Conservation (phyloP, 2,113 vertebrate species). For the Etheostoma cragini region DNA sequence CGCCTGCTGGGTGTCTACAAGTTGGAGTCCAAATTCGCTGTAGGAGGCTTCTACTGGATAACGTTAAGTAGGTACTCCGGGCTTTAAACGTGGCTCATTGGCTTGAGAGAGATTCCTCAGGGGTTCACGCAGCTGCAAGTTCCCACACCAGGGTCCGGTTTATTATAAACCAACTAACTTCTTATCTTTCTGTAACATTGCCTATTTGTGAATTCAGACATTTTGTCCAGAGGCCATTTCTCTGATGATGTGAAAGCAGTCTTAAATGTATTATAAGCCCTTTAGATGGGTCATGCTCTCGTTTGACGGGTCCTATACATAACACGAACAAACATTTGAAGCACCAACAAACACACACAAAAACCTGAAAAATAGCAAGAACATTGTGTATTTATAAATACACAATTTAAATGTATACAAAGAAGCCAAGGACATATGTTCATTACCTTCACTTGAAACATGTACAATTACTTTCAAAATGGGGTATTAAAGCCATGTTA, state of each 20-base stretch:
- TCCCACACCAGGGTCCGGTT: background rate
- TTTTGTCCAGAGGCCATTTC: background rate
- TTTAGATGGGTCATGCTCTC: too few relatives aligned
- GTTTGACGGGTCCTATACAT: too few relatives aligned
- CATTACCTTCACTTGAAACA: too few relatives aligned
- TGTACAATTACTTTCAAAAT: too few relatives aligned
- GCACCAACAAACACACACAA: too few relatives aligned
- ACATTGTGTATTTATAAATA: too few relatives aligned
- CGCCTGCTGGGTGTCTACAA: constrained; percentile 32
- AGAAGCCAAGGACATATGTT: too few relatives aligned
- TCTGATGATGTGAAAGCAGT: background rate
- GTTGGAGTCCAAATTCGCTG: constrained; percentile 7
- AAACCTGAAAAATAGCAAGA: too few relatives aligned
- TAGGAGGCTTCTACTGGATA: constrained; percentile 18
- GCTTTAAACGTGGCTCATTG: constrained; percentile 13
- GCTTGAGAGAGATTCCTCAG: constrained; percentile 7
- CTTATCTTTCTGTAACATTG: constrained; percentile 4
- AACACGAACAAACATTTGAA: too few relatives aligned
- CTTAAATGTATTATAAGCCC: background rate
- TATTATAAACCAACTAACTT: constrained; percentile 18
- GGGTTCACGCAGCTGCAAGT: constrained; percentile 9
- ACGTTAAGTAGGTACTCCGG: background rate
- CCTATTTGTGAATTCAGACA: constrained; percentile 7
- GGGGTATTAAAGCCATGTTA: too few relatives aligned
- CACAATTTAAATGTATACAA: too few relatives aligned